Evolutionary conservation across 2,888 invertebrate genomes (phyloP).

Genomic region (Augiades crinisus): DNA sequence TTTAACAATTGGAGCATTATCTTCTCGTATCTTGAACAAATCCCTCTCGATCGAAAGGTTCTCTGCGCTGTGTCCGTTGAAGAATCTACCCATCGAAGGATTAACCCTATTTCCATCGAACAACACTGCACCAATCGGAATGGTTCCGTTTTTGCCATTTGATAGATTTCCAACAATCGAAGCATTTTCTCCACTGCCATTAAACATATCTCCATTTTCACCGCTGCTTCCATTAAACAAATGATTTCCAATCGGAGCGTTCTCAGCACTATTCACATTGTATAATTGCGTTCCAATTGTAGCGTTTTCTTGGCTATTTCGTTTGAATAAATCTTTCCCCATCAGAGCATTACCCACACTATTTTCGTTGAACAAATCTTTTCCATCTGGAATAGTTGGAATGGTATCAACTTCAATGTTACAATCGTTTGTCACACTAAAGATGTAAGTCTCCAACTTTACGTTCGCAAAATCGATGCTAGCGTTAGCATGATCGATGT

Average conservation of each 20-base stretch:
- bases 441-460: slow-evolving; percentile 19
- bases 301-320: not conserved
- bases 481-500: slow-evolving; percentile 20
- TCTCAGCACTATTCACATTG: not conserved
- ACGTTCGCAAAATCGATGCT: slow-evolving; percentile 22
- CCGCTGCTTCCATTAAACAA: slow-evolving; percentile 10
- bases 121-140: not conserved
- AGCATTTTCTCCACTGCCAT: not conserved
- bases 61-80: too few species aligned
- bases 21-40: too few species aligned
- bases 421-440: slow-evolving; percentile 5
- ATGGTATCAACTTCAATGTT: not conserved
- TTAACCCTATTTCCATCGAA: not conserved
- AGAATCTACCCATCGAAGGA: too few species aligned
- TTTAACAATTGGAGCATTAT: not conserved
- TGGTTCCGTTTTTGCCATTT: not conserved
- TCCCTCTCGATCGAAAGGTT: too few species aligned
- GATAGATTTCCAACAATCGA: not conserved
- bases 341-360: not conserved
- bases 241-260: slow-evolving; percentile 8
- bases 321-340: not conserved
- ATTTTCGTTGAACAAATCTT: slow-evolving; percentile 14
- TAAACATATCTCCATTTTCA: not conserved
- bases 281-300: not conserved
- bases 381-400: slow-evolving; percentile 12